phyloP scores from a whole-genome alignment of 2,113 vertebrate genomes.

The Bubalus kerabau region DNA sequence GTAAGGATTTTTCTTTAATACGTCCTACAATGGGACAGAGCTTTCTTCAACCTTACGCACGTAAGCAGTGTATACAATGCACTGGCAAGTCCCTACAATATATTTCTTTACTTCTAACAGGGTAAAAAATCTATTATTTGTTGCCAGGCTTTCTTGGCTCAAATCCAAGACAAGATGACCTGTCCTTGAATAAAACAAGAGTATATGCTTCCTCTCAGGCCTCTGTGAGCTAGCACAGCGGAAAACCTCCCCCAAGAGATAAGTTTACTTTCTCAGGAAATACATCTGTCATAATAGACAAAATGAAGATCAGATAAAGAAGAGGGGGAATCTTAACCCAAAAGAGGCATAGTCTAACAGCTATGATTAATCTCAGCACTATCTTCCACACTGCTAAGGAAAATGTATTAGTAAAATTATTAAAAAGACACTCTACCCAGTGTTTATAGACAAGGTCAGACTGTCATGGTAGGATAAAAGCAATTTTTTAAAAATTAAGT shows the following conservation, averaged over 20 bases:
- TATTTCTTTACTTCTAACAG: constrained; percentile 33
- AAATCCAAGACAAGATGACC: constrained; percentile 60
- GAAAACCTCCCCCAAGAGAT: constrained; percentile 42
- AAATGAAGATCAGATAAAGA: constrained; percentile 45
- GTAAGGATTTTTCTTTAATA: background rate
- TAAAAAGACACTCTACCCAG: background rate
- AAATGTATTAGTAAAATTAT: background rate
- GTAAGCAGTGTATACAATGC: background rate
- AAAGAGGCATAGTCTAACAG: background rate
- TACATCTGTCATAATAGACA: constrained; percentile 22
- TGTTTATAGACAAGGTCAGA: constrained; percentile 15
- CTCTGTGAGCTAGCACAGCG: background rate
- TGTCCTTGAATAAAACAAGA: constrained; percentile 65
- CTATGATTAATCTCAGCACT: background rate
- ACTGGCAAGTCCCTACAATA: constrained; percentile 44
- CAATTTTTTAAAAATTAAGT: background rate
- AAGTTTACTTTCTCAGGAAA: constrained; percentile 54
- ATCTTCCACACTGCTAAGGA: background rate
- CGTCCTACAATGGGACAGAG: background rate
- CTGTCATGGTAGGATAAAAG: background rate
- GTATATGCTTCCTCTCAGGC: constrained; percentile 17
- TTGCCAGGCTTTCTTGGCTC: constrained; percentile 53
- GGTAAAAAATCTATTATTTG: constrained; percentile 51
- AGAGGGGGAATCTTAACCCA: background rate
- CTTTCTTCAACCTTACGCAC: background rate